phyloP scores from a whole-genome alignment of 2,797 vertebrate species.

The Schizopygopsis malacanthus region DNA sequence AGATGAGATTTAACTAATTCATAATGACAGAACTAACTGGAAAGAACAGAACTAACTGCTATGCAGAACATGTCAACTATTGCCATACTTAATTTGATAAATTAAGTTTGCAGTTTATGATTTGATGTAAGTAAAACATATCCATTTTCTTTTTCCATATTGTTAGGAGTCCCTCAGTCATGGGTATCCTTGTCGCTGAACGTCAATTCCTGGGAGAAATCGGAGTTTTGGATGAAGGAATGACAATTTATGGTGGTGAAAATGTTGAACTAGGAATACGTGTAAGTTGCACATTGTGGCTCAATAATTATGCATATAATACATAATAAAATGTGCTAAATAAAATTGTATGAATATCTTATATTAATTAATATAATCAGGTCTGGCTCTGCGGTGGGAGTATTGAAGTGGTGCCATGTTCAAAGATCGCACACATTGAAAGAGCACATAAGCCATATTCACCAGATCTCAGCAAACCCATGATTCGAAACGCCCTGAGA shows the following conservation, averaged over 20 bases:
- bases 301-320: conserved; percentile 56
- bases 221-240: conserved; percentile 79
- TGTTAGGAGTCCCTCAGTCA: conserved; percentile 81
- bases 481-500: conserved; percentile 88
- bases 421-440: conserved; percentile 91
- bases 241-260: conserved; percentile 86
- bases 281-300: conserved; percentile 62
- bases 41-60: too few relatives aligned
- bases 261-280: conserved; percentile 84
- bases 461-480: conserved; percentile 78
- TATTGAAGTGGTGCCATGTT: conserved; percentile 93
- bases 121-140: background rate
- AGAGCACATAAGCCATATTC: conserved; percentile 88
- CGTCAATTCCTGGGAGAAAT: conserved; percentile 82
- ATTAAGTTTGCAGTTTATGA: background rate
- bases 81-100: background rate
- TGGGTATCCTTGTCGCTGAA: conserved; percentile 83
- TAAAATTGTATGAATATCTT: too few relatives aligned
- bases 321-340: background rate
- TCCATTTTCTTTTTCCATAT: background rate
- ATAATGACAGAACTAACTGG: too few relatives aligned
- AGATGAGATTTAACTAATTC: too few relatives aligned
- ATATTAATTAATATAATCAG: conserved; percentile 65
- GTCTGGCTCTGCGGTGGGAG: conserved; percentile 95
- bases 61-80: background rate